Conservation (phyloP, 2,888 invertebrate genomes). For the Cheilosia scutellata region DNA sequence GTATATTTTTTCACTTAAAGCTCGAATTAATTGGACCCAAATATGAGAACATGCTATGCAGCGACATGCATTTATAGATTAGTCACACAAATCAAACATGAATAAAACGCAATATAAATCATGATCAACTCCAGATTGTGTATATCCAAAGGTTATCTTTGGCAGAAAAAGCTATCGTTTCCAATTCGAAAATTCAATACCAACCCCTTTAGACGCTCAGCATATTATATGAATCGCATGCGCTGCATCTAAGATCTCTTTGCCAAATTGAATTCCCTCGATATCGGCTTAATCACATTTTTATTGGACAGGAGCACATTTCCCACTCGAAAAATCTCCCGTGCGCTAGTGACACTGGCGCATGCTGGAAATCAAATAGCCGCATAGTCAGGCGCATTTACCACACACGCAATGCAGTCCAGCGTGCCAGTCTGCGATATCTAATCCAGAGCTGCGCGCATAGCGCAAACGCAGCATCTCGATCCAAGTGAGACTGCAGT, state of each 20-base stretch:
- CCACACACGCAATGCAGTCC: constrained; percentile 68
- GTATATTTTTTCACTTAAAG: too few relatives aligned
- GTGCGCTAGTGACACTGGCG: constrained; percentile 72
- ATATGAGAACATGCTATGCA: background rate
- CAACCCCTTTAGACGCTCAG: background rate
- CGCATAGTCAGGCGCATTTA: constrained; percentile 31
- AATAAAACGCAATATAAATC: constrained; percentile 54
- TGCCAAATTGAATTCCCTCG: constrained; percentile 24
- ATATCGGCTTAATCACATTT: constrained; percentile 69
- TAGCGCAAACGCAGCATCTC: constrained; percentile 65
- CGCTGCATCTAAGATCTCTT: constrained; percentile 10
- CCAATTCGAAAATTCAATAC: constrained; percentile 36
- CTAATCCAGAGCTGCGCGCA: constrained; percentile 51
- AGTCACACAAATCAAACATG: constrained; percentile 28
- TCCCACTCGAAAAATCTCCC: constrained; percentile 58
- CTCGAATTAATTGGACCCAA: constrained; percentile 6
- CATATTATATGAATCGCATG: constrained; percentile 16
- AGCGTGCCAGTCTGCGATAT: constrained; percentile 32
- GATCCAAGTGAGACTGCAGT: constrained; percentile 80
- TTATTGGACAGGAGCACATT: constrained; percentile 76
- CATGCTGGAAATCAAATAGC: constrained; percentile 72
- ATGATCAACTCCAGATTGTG: constrained; percentile 47
- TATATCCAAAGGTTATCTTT: constrained; percentile 53
- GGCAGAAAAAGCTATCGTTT: constrained; percentile 39
- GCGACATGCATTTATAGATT: background rate